These are phyloP conservation scores for Caradrina clavipalpis DNA, from an alignment of 2,888 invertebrate genomes.

Conservation along the genomic window DNA sequence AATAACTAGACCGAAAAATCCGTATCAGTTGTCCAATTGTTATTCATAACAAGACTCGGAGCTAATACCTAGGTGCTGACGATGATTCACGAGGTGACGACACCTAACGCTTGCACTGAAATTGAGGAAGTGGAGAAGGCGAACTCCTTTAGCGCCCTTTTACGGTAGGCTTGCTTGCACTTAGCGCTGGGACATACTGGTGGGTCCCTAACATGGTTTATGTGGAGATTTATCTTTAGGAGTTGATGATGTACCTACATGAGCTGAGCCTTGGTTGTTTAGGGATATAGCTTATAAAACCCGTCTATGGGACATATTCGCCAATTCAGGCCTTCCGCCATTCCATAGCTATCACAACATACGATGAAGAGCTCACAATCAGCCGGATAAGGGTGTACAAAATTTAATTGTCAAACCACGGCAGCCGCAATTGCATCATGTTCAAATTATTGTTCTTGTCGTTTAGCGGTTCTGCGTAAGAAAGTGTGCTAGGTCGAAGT, in stretches of 20 bases:
- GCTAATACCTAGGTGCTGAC: conserved; percentile 54
- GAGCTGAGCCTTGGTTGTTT: no score
- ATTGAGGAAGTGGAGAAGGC: conserved; percentile 39
- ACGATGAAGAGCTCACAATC: no score
- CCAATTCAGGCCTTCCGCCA: no score
- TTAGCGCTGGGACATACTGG: not conserved
- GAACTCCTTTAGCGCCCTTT: not conserved
- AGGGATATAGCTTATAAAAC: no score
- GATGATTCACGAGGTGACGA: conserved; percentile 69
- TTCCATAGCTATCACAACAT: not conserved
- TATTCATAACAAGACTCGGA: conserved; percentile 43
- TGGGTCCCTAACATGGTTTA: not conserved
- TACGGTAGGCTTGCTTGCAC: not conserved
- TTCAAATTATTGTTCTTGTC: not conserved
- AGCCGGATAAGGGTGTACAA: not conserved
- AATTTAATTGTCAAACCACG: not conserved
- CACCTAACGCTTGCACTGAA: conserved; percentile 29
- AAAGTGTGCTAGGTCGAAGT: conserved; percentile 3
- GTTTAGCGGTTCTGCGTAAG: no score
- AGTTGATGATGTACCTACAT: not conserved
- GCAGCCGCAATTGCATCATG: not conserved
- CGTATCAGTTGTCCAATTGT: conserved; percentile 44
- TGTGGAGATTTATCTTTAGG: no score
- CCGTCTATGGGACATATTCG: no score
- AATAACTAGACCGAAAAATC: conserved; percentile 51